Base-by-base conservation (phyloP, 1,140 invertebrate species). In the Bombus balteatus region DNA sequence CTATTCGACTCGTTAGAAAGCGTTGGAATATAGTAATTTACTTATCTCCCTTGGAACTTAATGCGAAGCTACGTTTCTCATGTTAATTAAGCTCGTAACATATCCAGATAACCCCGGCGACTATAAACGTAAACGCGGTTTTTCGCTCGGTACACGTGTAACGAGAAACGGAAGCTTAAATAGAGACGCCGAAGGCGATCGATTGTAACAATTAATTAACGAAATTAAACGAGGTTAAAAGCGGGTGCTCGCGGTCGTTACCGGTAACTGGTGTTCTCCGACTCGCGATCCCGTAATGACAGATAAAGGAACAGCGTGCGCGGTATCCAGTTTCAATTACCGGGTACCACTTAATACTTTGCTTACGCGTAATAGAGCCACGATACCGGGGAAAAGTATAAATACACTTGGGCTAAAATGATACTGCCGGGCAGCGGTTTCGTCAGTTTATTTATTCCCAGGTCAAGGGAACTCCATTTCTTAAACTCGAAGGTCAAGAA, bases 401-500 rank as follows among this genome's bases (percentile, higher is more conserved):
- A 78, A 79, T 87, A 89, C 68, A 47, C 73, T 47, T 62, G 59
- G 84, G 59, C 57, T 3, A 28, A 65, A n/a, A 13, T 73, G 80
- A 89, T 81, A 87, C 32, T 28, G 70, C 32, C 80, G 62, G n/a
- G 57, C 78, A 70, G 78, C 77, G 68, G 73, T 90, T 90, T 88
- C 83, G 86, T 90, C 87, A 78, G 83, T 90, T 90, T 90, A 90
- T 90, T 90, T 90, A 90, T 90, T 90, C 89, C 43, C 87, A 34
- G 89, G 89, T 90, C 89, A 90, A 90, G 89, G 89, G 89, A 86
- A 90, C 89, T 81, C 57, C 66, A 75, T 78, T 90, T 90, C 89
- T 90, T 90, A 90, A 90, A 90, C 83, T 43, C 83, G 83, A 86
- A 88, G 89, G 89, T 90, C 89, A 87, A 90, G 89, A 90, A 90